These are phyloP conservation scores for Ectemnius cavifrons DNA, from an alignment of 2,888 invertebrate genomes.

Conservation along the genomic window DNA sequence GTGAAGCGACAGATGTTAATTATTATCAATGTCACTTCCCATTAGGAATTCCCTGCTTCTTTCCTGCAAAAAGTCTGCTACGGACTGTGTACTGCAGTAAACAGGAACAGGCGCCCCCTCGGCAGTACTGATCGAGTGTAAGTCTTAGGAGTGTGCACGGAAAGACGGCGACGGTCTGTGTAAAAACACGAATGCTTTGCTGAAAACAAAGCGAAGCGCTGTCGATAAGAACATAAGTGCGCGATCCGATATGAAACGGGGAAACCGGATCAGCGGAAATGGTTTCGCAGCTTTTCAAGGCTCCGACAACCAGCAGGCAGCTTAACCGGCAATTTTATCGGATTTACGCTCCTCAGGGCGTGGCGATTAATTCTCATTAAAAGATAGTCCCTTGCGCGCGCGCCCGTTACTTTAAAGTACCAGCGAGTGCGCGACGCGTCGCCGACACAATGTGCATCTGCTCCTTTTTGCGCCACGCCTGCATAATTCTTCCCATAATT, in stretches of 20 bases:
- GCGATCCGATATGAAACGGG: neutral
- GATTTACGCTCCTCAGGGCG: conserved; percentile 4
- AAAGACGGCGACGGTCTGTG: too few relatives aligned
- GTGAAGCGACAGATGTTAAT: neutral
- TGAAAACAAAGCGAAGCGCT: neutral
- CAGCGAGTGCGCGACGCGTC: neutral
- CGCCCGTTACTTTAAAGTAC: neutral
- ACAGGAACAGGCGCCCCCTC: neutral
- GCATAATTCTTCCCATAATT: neutral
- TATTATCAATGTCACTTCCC: neutral
- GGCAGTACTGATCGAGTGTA: too few relatives aligned
- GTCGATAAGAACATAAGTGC: neutral
- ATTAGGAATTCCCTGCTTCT: neutral
- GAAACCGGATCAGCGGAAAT: conserved; percentile 7
- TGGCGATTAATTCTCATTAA: conserved; percentile 3
- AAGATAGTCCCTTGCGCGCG: neutral
- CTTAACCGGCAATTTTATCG: conserved; percentile 6
- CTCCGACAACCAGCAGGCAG: neutral
- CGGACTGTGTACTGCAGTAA: neutral
- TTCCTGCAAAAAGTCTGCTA: neutral
- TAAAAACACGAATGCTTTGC: too few relatives aligned
- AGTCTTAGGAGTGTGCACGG: too few relatives aligned
- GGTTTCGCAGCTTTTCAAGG: neutral
- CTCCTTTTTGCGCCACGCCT: neutral
- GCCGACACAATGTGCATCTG: neutral